Evolutionary conservation across 2,113 vertebrate species (phyloP), one percentile per base, ranked within the genome.

Genomic region (Pachypanchax playfairii): DNA sequence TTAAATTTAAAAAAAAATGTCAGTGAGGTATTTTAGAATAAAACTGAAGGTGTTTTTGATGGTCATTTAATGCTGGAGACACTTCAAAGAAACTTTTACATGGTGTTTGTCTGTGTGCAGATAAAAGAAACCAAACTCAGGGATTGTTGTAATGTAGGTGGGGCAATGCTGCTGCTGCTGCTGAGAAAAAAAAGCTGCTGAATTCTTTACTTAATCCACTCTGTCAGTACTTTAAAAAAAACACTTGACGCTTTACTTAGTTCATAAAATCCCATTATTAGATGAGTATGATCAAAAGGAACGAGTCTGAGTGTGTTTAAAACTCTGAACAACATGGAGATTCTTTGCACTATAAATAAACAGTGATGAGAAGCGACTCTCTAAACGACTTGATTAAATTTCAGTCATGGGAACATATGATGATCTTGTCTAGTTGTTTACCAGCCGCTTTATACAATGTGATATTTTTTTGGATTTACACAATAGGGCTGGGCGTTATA

Each of bases 171-270:
- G 17, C 18, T 17, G 60, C 31, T 79, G n/a, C n/a, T n/a, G n/a
- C n/a, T n/a, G n/a, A n/a, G n/a, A 63, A 43, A 60, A 73, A 80
- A 73, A 69, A 5, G 11, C 52, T 59, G 43, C 68, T 65, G 36
- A 25, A 70, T 71, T 54, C 11, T 44, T 38, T 14, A 1, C 49
- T 1, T 24, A 43, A 13, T 14, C 14, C 12, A 33, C 73, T 80
- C 74, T 65, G 56, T 41, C 54, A 17, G 47, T 6, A 18, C 44
- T 33, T 4, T 54, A 51, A 8, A 65, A 75, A 43, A 73, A 82
- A 83, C 77, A 43, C 46, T 1, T 73, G 65, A 66, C 62, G 70
- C 70, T 60, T 55, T 38, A n/a, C 38, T 51, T 43, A 47, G 3
- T 54, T 20, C 48, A 29, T 46, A 17, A 58, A 60, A 38, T 29